Conservation (phyloP, 1,140 invertebrate genomes). For the Oryctes rhinoceros region DNA sequence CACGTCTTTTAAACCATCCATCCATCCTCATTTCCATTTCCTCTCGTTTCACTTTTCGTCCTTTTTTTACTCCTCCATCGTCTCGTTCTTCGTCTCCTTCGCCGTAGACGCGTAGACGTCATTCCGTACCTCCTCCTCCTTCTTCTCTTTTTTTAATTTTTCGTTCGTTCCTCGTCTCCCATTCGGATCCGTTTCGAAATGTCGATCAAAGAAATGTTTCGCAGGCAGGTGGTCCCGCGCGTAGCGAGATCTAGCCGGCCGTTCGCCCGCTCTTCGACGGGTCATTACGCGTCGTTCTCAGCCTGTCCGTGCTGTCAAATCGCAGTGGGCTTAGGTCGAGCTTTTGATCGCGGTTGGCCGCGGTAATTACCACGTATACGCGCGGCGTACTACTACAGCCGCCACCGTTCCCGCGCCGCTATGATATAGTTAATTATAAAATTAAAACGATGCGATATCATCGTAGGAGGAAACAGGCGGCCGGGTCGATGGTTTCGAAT, state of each 20-base stretch:
- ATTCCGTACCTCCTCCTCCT: neutral
- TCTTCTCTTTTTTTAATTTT: too few relatives aligned
- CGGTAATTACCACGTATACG: conserved; percentile 28
- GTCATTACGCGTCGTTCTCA: conserved; percentile 12
- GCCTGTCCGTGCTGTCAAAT: conserved; percentile 19
- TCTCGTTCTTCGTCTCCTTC: conserved; percentile 1
- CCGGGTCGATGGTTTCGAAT: neutral
- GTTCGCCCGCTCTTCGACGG: too few relatives aligned
- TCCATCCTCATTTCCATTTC: conserved; percentile 27
- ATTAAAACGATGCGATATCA: conserved; percentile 22
- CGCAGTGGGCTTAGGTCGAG: neutral
- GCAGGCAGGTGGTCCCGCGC: conserved; percentile 22
- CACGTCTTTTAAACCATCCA: conserved; percentile 3
- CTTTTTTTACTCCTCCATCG: too few relatives aligned
- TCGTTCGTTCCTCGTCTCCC: conserved; percentile 6
- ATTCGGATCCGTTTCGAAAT: conserved; percentile 12
- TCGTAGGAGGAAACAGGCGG: neutral
- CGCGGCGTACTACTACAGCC: neutral
- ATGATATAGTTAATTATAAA: conserved; percentile 31
- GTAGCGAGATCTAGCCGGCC: conserved; percentile 2
- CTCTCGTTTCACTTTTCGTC: neutral
- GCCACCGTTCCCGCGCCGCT: conserved; percentile 4
- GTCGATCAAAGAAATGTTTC: conserved; percentile 30
- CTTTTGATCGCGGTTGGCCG: conserved; percentile 26
- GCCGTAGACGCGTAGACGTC: neutral